Conservation (phyloP, 2,888 invertebrate genomes). For the Drosophila atroscutellata region DNA sequence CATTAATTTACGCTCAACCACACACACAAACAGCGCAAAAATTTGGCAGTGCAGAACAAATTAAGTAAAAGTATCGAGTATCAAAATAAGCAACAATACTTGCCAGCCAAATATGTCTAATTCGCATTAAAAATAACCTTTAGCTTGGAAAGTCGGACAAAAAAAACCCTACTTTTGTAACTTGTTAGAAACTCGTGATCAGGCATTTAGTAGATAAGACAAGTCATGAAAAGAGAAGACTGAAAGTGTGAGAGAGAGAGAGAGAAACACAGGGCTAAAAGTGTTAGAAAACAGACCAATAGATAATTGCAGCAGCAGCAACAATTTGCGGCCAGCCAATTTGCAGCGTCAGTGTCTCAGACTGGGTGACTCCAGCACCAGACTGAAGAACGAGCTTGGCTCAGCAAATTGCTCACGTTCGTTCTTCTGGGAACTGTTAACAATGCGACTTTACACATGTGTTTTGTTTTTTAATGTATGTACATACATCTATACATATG, state of each 20-base stretch:
- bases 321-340: constrained; percentile 41
- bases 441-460: constrained; percentile 53
- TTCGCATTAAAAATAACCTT: constrained; percentile 39
- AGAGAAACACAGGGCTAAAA: constrained; percentile 27
- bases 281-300: constrained; percentile 22
- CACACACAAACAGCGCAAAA: constrained; percentile 7
- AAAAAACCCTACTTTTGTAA: constrained; percentile 10
- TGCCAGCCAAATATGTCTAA: constrained; percentile 17
- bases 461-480: constrained; percentile 20
- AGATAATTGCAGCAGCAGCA: constrained; percentile 38
- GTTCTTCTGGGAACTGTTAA: constrained; percentile 69
- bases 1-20: constrained; percentile 50
- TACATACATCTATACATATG: constrained; percentile 7
- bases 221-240: constrained; percentile 19
- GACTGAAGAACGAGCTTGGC: constrained; percentile 41
- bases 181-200: constrained; percentile 36
- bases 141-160: constrained; percentile 30
- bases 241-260: constrained; percentile 13
- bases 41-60: constrained; percentile 40
- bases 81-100: constrained; percentile 22
- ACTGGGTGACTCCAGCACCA: constrained; percentile 56
- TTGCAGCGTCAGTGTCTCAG: constrained; percentile 49
- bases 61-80: constrained; percentile 34
- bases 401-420: constrained; percentile 70
- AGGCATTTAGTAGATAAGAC: constrained; percentile 48